These are phyloP conservation scores for Papilio dardanus DNA, from an alignment of 1,140 invertebrate species.

Conservation along the genomic window DNA sequence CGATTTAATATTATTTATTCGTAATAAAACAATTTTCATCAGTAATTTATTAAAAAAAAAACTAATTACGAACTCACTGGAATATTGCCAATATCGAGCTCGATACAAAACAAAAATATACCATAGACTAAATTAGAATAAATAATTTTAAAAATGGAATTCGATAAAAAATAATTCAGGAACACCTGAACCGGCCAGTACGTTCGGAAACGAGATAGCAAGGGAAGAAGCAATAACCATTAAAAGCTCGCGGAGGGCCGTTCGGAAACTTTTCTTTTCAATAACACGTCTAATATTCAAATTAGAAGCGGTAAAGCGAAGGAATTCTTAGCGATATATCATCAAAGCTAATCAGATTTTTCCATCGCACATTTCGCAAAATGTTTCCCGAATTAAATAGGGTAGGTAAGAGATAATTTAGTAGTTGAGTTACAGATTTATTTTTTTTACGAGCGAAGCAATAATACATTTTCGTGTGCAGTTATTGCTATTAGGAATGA, in stretches of 20 bases:
- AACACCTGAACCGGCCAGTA: conserved; percentile 64
- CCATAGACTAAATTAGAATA: conserved; percentile 30
- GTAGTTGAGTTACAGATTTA: conserved; percentile 48
- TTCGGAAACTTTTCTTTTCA: conserved; percentile 79
- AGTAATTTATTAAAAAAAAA: conserved; percentile 32
- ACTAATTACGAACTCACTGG: conserved; percentile 15
- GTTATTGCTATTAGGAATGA: conserved; percentile 29
- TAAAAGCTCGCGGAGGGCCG: conserved; percentile 73
- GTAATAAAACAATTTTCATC: conserved; percentile 35
- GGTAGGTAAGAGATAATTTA: conserved; percentile 55
- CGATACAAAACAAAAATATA: conserved; percentile 31
- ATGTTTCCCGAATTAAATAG: conserved; percentile 63
- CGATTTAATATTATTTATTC: conserved; percentile 25
- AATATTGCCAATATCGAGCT: not conserved
- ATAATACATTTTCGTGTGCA: conserved; percentile 28
- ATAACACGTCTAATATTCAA: conserved; percentile 82
- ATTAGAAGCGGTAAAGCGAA: conserved; percentile 75
- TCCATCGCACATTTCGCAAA: conserved; percentile 64
- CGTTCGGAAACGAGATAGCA: conserved; percentile 68
- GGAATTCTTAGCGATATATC: conserved; percentile 75
- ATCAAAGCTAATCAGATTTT: conserved; percentile 80
- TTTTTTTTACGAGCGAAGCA: conserved; percentile 33
- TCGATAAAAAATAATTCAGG: conserved; percentile 48
- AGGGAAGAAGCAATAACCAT: conserved; percentile 78
- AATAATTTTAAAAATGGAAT: conserved; percentile 38